phyloP scores from a whole-genome alignment of 2,113 vertebrate genomes.

The Bubo scandiacus region DNA sequence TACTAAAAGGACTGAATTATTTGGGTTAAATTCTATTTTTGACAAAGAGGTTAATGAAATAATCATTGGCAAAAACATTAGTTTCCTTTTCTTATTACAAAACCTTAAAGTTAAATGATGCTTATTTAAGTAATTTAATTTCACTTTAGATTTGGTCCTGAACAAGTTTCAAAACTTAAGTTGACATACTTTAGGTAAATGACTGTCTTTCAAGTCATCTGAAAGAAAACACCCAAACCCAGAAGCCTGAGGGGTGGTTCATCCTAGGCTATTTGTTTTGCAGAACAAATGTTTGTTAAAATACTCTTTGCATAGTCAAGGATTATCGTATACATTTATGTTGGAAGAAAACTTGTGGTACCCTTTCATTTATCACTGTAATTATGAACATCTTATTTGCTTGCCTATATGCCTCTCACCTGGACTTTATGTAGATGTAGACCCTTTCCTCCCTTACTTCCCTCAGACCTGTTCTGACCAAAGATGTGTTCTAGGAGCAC shows the following conservation, averaged over 20 bases:
- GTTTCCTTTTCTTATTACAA: not conserved
- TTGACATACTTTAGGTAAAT: not conserved
- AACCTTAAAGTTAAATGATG: not conserved
- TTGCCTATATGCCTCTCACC: not conserved
- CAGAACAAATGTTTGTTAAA: not conserved
- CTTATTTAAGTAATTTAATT: not conserved
- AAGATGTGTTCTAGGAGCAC: not conserved
- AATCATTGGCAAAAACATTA: not conserved
- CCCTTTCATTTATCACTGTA: not conserved
- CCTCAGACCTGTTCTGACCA: not conserved
- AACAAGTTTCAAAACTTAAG: not conserved
- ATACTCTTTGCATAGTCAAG: not conserved
- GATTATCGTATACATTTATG: fast-evolving
- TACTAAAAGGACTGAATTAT: slow-evolving; percentile 1
- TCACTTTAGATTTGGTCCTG: not conserved
- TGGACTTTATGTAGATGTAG: not conserved
- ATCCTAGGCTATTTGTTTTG: not conserved
- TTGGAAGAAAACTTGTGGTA: not conserved
- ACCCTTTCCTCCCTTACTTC: not conserved
- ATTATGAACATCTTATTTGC: not conserved
- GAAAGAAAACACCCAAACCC: not conserved
- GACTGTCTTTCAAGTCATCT: not conserved
- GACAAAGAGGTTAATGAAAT: slow-evolving; percentile 14
- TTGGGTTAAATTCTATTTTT: slow-evolving; percentile 10
- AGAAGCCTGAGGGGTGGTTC: not conserved